Evolutionary conservation across 2,113 vertebrate genomes (phyloP).

Genomic region (Synodontis membranacea): DNA sequence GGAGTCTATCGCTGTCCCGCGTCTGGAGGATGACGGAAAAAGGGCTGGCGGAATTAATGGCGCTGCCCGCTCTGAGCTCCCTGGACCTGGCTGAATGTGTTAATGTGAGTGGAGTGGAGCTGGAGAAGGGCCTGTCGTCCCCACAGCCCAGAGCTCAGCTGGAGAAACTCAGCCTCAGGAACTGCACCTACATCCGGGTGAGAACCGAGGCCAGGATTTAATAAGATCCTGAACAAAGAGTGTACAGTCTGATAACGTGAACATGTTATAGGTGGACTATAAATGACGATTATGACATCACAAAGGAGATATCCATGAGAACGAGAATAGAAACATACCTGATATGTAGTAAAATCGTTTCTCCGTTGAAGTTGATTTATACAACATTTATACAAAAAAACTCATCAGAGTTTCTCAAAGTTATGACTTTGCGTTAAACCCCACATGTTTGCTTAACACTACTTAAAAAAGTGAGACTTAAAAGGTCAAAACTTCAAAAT

Average conservation of each 20-base stretch:
- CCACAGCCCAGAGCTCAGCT: slow-evolving; percentile 53
- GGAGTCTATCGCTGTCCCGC: slow-evolving; percentile 66
- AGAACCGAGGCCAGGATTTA: slow-evolving; percentile 34
- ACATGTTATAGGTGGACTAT: neutral
- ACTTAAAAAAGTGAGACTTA: too few species aligned
- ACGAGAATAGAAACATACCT: neutral
- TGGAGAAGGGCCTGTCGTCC: slow-evolving; percentile 69
- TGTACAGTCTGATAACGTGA: neutral
- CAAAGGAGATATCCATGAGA: neutral
- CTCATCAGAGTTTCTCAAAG: neutral
- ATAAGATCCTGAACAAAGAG: neutral
- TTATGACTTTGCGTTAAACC: neutral
- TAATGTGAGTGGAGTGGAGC: slow-evolving; percentile 70
- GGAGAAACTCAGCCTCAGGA: slow-evolving; percentile 74
- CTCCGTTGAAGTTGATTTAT: too few species aligned
- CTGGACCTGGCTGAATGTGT: slow-evolving; percentile 79
- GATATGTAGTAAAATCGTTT: neutral
- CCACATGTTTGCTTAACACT: neutral
- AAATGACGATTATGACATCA: neutral
- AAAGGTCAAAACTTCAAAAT: too few species aligned
- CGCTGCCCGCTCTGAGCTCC: slow-evolving; percentile 64
- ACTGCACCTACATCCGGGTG: slow-evolving; percentile 80
- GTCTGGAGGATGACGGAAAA: slow-evolving; percentile 76
- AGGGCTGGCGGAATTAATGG: slow-evolving; percentile 70
- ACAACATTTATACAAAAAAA: too few species aligned